phyloP scores from a whole-genome alignment of 37 sponge, comb jelly and placozoan genomes.

The Diacarnus erythraeanus region DNA sequence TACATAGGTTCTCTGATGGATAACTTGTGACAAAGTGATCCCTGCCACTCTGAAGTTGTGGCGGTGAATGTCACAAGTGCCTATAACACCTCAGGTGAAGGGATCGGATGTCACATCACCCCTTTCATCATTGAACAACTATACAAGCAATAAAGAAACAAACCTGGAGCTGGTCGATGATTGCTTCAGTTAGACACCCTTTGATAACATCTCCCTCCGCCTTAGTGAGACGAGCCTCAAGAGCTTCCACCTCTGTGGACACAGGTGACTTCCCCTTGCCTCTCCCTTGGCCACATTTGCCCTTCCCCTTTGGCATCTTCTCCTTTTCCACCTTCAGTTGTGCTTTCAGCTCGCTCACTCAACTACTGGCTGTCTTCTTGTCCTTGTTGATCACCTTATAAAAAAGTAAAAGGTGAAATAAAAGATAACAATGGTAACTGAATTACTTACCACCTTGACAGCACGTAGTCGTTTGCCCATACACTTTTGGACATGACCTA shows the following conservation, averaged over 20 bases:
- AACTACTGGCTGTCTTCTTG: conserved; percentile 2
- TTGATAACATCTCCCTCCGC: neutral
- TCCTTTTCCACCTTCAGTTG: neutral
- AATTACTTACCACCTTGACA: conserved; percentile 9
- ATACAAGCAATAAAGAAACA: too few species aligned
- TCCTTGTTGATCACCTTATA: neutral
- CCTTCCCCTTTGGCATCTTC: neutral
- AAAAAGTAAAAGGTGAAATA: neutral
- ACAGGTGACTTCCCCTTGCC: neutral
- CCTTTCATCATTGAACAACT: too few species aligned
- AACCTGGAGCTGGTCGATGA: conserved; percentile 13
- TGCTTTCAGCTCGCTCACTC: neutral
- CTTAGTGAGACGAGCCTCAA: neutral
- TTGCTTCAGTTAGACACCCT: neutral
- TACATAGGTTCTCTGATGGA: too few species aligned
- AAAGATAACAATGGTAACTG: neutral
- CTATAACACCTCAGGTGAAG: too few species aligned
- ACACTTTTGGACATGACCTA: neutral
- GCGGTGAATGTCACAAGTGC: too few species aligned
- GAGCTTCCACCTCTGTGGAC: neutral
- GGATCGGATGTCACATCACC: too few species aligned
- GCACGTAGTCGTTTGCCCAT: conserved; percentile 1
- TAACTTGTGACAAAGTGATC: too few species aligned
- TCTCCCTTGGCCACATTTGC: neutral
- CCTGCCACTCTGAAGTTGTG: too few species aligned